Evolutionary conservation across 2,113 vertebrate species (phyloP).

Genomic region (Sarotherodon lohbergeri): DNA sequence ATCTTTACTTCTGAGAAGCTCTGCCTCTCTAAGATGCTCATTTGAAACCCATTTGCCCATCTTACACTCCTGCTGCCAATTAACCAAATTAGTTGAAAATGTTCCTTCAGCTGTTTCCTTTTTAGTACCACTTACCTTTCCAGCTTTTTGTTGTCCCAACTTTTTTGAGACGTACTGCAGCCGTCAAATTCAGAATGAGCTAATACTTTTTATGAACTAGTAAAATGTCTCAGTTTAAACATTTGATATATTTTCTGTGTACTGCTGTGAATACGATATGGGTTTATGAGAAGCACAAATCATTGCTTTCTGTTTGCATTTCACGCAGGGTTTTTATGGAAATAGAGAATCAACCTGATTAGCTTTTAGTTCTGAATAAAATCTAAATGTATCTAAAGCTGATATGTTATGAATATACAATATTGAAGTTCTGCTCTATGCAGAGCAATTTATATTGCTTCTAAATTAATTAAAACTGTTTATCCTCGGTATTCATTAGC

Average conservation of each 20-base stretch:
- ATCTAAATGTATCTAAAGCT: neutral
- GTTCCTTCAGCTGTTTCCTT: neutral
- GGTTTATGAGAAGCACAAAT: neutral
- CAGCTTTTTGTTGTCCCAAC: neutral
- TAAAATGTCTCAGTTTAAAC: neutral
- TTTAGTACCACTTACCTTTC: neutral
- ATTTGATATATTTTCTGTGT: neutral
- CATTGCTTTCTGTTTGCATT: neutral
- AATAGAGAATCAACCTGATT: neutral
- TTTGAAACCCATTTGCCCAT: neutral
- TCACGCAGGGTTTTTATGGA: neutral
- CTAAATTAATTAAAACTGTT: neutral
- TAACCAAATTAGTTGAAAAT: neutral
- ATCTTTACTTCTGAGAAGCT: neutral
- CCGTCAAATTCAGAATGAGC: neutral
- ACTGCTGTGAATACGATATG: neutral
- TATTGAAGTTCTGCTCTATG: neutral
- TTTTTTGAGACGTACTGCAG: neutral
- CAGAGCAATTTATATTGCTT: neutral
- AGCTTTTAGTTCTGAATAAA: neutral
- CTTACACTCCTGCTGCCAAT: neutral
- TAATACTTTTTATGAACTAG: neutral
- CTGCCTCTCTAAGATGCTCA: neutral
- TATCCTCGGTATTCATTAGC: neutral
- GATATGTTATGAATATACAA: neutral